A percentile compares a stretch with the other conserved stretches of the same genome.
Conservation (phyloP, 2,888 invertebrate genomes). For the Malthinus flaveolus region DNA sequence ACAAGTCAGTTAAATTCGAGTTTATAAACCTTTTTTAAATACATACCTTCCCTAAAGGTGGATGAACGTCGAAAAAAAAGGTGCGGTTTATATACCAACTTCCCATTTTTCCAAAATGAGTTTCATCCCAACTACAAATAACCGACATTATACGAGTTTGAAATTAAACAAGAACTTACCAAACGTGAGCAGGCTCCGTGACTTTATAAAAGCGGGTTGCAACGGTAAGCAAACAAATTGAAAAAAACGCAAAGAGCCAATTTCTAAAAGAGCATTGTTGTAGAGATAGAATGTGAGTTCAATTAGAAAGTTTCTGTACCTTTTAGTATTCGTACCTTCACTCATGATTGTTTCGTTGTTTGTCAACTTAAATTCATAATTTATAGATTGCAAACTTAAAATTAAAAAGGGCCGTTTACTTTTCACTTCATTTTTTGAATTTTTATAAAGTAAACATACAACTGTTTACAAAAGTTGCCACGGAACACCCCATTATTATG, state of each 20-base stretch:
- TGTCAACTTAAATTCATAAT: too few species aligned
- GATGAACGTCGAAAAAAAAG: slow-evolving; percentile 98
- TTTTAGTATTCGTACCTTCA: too few species aligned
- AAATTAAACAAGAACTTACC: slow-evolving; percentile 63
- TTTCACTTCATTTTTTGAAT: too few species aligned
- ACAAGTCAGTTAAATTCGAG: slow-evolving; percentile 32
- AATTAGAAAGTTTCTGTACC: too few species aligned
- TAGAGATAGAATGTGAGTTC: not conserved
- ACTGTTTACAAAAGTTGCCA: too few species aligned
- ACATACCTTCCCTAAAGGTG: slow-evolving; percentile 90
- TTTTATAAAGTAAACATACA: too few species aligned
- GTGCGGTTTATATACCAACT: slow-evolving; percentile 98
- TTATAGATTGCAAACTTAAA: too few species aligned
- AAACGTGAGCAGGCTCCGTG: slow-evolving; percentile 89
- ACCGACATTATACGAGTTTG: not conserved
- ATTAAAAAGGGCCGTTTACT: too few species aligned
- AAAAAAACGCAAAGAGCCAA: slow-evolving; percentile 71
- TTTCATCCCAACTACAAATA: slow-evolving; percentile 89
- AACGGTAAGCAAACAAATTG: slow-evolving; percentile 68
- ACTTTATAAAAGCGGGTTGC: slow-evolving; percentile 87
- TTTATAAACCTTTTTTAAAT: too few species aligned
- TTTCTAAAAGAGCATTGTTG: slow-evolving; percentile 36
- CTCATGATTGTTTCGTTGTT: too few species aligned
- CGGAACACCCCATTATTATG: too few species aligned
- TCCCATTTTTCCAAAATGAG: slow-evolving; percentile 98